Evolutionary conservation across 2,888 invertebrate species (phyloP), one percentile per base, ranked within the genome.

Genomic region (Boloria euphrosyne): DNA sequence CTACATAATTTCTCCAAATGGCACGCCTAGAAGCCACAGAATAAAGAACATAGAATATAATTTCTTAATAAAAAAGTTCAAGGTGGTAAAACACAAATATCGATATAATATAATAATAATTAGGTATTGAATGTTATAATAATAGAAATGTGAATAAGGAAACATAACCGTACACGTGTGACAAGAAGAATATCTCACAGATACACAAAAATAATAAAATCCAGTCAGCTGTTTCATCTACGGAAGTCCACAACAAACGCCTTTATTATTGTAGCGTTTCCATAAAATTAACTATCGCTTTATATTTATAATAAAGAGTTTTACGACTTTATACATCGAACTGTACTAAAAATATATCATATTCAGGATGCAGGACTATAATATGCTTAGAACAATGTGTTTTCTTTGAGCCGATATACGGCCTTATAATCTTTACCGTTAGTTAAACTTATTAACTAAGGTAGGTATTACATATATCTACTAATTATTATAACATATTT

Each of bases 241-340:
- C 87, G 87, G 88, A 88, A 85, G 87, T 83, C 75, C 73, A 76
- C 71, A 78, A 79, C 80, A 77, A 81, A 75, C 75, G 75, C 73
- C 75, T 84, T 86, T 87, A 86, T 89, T 86, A 85, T 84, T 80
- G 80, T 83, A 86, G 83, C 80, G 80, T 83, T 84, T 78, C 82
- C 84, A 85, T 86, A 89, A 89, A 87, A 86, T 84, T 80, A 78
- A 84, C 80, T 80, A 81, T 80, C 77, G 78, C 75, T 81, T 82
- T 80, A 83, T 86, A 89, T 85, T 85, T 82, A 88, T 89, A 89
- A 89, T 89, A 90, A 89, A 89, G 81, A 81, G 71, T 86, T 90
- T 90, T 90, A 90, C 78, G 90, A 84, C 81, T 83, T 82, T 80
- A 79, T 78, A 80, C 85, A 90, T 89, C 86, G 90, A 89, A 87